Conservation (phyloP, 2,888 invertebrate species). For the Fabriciana adippe region DNA sequence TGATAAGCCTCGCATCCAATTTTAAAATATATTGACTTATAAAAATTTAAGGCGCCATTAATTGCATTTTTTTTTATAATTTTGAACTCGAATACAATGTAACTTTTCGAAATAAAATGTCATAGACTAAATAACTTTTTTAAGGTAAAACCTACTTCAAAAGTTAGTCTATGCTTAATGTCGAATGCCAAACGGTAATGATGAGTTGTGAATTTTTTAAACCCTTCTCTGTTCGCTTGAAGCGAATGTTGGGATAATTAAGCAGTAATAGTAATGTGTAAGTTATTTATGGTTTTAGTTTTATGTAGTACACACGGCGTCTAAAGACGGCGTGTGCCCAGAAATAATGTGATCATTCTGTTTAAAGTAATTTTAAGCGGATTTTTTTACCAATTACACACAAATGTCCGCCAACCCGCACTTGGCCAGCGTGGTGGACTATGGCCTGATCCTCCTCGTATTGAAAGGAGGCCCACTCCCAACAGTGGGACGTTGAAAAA, state of each 20-base stretch:
- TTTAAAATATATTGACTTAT: constrained; percentile 14
- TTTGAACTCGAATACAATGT: constrained; percentile 3
- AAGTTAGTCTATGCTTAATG: constrained; percentile 54
- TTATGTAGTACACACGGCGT: constrained; percentile 54
- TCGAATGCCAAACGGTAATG: constrained; percentile 60
- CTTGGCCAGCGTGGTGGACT: too few species aligned
- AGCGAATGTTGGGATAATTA: constrained; percentile 62
- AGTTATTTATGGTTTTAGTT: constrained; percentile 62
- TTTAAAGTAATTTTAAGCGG: constrained; percentile 44
- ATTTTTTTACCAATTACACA: constrained; percentile 30
- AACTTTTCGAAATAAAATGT: not conserved
- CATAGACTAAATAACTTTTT: not conserved
- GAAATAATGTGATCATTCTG: constrained; percentile 70
- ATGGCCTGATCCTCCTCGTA: too few species aligned
- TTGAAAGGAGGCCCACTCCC: too few species aligned
- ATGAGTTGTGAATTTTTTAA: constrained; percentile 59
- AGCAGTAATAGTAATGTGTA: constrained; percentile 50
- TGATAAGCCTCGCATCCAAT: constrained; percentile 32
- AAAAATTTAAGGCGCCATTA: not conserved
- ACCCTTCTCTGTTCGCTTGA: constrained; percentile 60
- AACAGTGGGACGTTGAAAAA: too few species aligned
- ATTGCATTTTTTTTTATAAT: not conserved
- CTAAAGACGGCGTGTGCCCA: constrained; percentile 57
- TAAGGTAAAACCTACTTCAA: constrained; percentile 3
- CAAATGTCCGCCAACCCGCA: too few species aligned